Percentiles rank a stretch among this genome's conserved stretches.
phyloP scores from a whole-genome alignment of 2,888 invertebrate genomes.

The Geophilus truncorum region DNA sequence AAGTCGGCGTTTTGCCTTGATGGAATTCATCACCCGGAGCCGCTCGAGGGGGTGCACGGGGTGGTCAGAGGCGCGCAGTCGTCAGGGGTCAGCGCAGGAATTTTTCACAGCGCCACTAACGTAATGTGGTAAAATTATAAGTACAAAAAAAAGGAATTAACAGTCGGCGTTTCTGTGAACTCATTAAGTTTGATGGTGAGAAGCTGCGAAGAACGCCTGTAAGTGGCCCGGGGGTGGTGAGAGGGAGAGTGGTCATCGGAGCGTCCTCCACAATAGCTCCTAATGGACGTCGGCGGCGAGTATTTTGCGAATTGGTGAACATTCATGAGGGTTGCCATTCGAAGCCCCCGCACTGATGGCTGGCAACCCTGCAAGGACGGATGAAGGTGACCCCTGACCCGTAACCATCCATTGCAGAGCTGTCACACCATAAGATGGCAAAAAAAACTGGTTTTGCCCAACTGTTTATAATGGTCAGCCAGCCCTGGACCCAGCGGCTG shows the following conservation, averaged over 20 bases:
- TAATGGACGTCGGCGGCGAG: slow-evolving; percentile 1
- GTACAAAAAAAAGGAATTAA: not conserved
- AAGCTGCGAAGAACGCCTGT: not conserved
- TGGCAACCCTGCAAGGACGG: not conserved
- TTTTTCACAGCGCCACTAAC: not conserved
- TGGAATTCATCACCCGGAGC: not conserved
- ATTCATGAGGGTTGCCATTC: not conserved
- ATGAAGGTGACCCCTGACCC: slow-evolving; percentile 28
- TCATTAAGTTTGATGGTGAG: too few species aligned
- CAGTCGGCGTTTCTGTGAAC: not conserved
- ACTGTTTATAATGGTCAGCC: slow-evolving; percentile 28
- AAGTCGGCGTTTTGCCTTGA: not conserved
- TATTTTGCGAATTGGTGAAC: slow-evolving; percentile 23
- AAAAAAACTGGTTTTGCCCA: slow-evolving; percentile 1
- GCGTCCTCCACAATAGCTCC: not conserved
- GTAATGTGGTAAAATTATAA: not conserved
- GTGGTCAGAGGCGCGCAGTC: not conserved
- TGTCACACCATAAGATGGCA: slow-evolving; percentile 20
- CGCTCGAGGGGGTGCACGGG: not conserved
- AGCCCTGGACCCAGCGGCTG: not conserved
- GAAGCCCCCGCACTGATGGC: not conserved
- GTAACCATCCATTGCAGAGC: slow-evolving; percentile 29
- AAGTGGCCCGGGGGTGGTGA: not conserved
- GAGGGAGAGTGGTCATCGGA: not conserved
- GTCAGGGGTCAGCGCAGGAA: not conserved